These are phyloP conservation scores for Strigamia transsilvanica DNA, from an alignment of 2,888 invertebrate species.

Conservation along the genomic window DNA sequence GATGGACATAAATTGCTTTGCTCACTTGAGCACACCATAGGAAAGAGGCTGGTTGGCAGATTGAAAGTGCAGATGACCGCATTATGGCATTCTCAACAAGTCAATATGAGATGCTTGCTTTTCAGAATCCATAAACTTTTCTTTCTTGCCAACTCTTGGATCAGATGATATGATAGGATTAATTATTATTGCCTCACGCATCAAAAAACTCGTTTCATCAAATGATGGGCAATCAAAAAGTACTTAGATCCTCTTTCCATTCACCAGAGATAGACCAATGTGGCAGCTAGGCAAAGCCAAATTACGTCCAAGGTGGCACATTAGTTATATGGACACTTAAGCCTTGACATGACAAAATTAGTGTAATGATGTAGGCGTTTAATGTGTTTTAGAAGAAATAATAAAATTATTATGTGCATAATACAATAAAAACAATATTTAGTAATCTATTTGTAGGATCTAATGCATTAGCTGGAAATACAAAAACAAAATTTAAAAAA, in stretches of 20 bases:
- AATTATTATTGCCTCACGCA: constrained; percentile 46
- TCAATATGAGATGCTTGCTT: constrained; percentile 46
- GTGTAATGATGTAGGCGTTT: not conserved
- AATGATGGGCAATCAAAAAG: constrained; percentile 42
- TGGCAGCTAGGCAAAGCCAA: constrained; percentile 25
- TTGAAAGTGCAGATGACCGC: constrained; percentile 44
- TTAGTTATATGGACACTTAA: constrained; percentile 37
- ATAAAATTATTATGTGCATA: constrained; percentile 19
- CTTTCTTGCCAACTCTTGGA: constrained; percentile 31
- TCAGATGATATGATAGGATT: constrained; percentile 44
- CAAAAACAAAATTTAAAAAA: not conserved
- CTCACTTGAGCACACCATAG: constrained; percentile 45
- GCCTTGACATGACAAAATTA: constrained; percentile 16
- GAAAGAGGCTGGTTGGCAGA: constrained; percentile 37
- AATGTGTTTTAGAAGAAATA: constrained; percentile 7
- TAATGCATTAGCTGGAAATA: not conserved
- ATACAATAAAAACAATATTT: not conserved
- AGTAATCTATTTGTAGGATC: not conserved
- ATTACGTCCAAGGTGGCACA: constrained; percentile 48
- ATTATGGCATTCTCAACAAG: constrained; percentile 43
- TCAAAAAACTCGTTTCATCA: constrained; percentile 39
- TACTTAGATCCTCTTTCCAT: constrained; percentile 48
- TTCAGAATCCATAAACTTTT: constrained; percentile 46
- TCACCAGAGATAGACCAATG: constrained; percentile 18
- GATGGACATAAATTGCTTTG: constrained; percentile 44